Conservation (phyloP, 2,888 invertebrate genomes). For the Trypoxylon attenuatum region DNA sequence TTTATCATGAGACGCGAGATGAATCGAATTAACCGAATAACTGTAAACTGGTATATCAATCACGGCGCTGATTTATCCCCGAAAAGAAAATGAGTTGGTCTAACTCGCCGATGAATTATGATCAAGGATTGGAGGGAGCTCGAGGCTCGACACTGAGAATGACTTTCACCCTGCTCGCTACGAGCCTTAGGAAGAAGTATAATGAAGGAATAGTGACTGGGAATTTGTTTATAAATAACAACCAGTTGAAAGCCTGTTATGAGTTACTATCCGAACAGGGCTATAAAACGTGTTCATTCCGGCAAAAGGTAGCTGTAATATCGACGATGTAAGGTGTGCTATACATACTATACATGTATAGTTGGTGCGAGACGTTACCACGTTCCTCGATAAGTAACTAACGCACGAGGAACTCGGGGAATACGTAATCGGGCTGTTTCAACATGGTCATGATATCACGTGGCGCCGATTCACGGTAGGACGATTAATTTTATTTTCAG, state of each 20-base stretch:
- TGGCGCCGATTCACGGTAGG: conserved; percentile 14
- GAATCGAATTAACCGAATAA: background rate
- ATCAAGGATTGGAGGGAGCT: background rate
- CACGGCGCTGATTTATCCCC: background rate
- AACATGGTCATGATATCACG: conserved; percentile 16
- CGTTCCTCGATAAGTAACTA: background rate
- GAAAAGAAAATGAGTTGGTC: background rate
- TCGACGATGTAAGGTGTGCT: background rate
- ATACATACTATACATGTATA: no score
- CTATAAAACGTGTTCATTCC: no score
- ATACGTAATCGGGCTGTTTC: conserved; percentile 17
- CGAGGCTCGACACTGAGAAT: background rate
- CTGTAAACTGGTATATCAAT: background rate
- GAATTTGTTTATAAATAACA: no score
- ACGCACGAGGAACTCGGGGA: conserved; percentile 17
- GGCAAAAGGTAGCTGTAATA: no score
- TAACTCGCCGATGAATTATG: background rate
- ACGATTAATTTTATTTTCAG: conserved; percentile 42
- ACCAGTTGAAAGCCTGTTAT: no score
- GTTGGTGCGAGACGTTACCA: no score
- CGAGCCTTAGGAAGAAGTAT: no score
- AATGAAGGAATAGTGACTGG: no score
- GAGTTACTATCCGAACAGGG: no score
- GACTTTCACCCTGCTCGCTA: background rate
- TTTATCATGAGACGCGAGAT: no score